These are phyloP conservation scores for Agapornis canus DNA, from an alignment of 2,797 vertebrate genomes.

Conservation along the genomic window DNA sequence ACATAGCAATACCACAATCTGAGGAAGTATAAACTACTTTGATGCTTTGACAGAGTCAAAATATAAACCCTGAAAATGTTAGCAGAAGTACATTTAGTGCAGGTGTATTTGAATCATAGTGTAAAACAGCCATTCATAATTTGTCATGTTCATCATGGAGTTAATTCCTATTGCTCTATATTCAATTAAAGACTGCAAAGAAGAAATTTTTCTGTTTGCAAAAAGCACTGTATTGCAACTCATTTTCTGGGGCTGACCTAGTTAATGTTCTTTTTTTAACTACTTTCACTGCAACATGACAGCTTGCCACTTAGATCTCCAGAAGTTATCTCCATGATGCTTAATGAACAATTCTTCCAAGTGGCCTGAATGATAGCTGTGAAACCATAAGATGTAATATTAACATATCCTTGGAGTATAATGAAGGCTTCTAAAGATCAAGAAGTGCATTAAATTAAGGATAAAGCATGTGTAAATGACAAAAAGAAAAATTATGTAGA, in stretches of 20 bases:
- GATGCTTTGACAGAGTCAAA: neutral
- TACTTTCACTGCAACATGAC: slow-evolving; percentile 12
- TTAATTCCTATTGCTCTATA: neutral
- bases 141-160: neutral
- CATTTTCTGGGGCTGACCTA: slow-evolving; percentile 38
- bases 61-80: neutral
- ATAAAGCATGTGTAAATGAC: slow-evolving; percentile 27
- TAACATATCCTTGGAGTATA: slow-evolving; percentile 23
- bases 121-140: neutral
- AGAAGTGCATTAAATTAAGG: slow-evolving; percentile 28
- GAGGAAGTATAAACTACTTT: neutral
- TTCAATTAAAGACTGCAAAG: neutral
- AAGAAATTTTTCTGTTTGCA: neutral
- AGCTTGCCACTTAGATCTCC: slow-evolving; percentile 48
- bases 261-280: slow-evolving; percentile 56
- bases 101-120: neutral
- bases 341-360: slow-evolving; percentile 56
- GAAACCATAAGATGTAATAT: slow-evolving; percentile 20
- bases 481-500: slow-evolving; percentile 15
- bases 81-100: neutral
- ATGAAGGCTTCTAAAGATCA: slow-evolving; percentile 41
- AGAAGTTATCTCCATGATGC: slow-evolving; percentile 36
- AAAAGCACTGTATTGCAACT: neutral
- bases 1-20: neutral
- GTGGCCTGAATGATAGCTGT: slow-evolving; percentile 22